Evolutionary conservation across 2,113 vertebrate genomes (phyloP).

Genomic region (Dicerorhinus sumatrensis): DNA sequence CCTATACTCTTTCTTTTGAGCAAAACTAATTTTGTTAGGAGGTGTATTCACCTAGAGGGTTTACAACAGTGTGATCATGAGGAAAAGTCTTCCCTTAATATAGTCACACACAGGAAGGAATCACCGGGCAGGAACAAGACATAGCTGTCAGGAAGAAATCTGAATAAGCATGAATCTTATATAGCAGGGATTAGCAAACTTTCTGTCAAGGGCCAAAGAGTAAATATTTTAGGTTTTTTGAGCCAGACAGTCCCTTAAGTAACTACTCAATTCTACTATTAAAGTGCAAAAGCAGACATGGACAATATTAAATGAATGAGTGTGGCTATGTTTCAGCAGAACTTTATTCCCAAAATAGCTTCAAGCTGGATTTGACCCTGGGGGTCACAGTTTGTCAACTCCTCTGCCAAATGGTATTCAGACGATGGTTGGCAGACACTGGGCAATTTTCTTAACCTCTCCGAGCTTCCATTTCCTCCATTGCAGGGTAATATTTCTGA

Average conservation of each 20-base stretch:
- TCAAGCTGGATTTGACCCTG: neutral
- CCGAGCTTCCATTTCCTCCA: neutral
- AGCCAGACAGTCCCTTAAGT: neutral
- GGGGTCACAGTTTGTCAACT: neutral
- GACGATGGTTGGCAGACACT: neutral
- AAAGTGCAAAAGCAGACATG: neutral
- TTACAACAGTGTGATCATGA: neutral
- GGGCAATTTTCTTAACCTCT: neutral
- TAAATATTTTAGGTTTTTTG: neutral
- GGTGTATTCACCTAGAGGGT: neutral
- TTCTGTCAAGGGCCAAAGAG: neutral
- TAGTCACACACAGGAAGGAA: neutral
- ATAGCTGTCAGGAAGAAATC: neutral
- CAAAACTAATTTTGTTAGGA: conserved; percentile 34
- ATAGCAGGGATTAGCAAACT: neutral
- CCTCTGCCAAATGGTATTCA: neutral
- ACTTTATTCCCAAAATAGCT: neutral
- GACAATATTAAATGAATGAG: neutral
- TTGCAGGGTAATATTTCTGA: neutral
- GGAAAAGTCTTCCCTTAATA: neutral
- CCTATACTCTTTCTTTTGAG: neutral
- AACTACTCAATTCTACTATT: neutral
- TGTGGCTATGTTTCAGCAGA: neutral
- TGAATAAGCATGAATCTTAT: neutral
- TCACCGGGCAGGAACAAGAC: neutral